Conservation (phyloP, 2,888 invertebrate species). For the Troides helena region DNA sequence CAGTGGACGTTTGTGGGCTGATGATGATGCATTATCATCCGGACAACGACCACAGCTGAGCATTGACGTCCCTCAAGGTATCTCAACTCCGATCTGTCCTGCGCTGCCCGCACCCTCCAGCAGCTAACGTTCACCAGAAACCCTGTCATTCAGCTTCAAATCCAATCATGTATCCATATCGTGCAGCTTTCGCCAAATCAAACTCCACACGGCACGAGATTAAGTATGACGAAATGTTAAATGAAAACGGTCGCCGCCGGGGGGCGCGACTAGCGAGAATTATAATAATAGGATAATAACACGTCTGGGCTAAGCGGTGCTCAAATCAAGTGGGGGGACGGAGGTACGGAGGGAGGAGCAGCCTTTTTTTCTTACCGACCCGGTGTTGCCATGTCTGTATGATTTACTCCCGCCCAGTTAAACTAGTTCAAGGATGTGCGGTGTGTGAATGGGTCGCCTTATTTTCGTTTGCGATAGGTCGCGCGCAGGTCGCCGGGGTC, state of each 20-base stretch:
- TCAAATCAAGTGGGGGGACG: constrained; percentile 43
- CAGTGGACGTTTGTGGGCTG: too few relatives aligned
- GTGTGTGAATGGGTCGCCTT: constrained; percentile 69
- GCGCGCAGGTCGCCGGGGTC: constrained; percentile 69
- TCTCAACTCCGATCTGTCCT: too few relatives aligned
- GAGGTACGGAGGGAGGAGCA: constrained; percentile 32
- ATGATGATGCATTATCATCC: too few relatives aligned
- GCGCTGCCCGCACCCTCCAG: too few relatives aligned
- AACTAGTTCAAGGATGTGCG: constrained; percentile 75
- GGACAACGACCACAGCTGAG: too few relatives aligned
- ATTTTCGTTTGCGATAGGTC: constrained; percentile 70
- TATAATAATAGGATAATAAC: constrained; percentile 76
- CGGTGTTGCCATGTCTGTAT: constrained; percentile 64
- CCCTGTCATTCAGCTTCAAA: too few relatives aligned
- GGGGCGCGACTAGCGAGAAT: constrained; percentile 52
- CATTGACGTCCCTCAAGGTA: too few relatives aligned
- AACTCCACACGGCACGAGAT: constrained; percentile 23
- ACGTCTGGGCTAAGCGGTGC: constrained; percentile 69
- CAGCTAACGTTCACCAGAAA: too few relatives aligned
- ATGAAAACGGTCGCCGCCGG: constrained; percentile 38
- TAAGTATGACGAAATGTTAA: constrained; percentile 21
- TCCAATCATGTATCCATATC: too few relatives aligned
- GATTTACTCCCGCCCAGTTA: constrained; percentile 63
- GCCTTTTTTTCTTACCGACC: constrained; percentile 51
- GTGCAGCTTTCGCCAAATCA: constrained; percentile 12